These are phyloP conservation scores for Sternarchorhynchus goeldii DNA, from an alignment of 2,797 vertebrate species.

Conservation along the genomic window DNA sequence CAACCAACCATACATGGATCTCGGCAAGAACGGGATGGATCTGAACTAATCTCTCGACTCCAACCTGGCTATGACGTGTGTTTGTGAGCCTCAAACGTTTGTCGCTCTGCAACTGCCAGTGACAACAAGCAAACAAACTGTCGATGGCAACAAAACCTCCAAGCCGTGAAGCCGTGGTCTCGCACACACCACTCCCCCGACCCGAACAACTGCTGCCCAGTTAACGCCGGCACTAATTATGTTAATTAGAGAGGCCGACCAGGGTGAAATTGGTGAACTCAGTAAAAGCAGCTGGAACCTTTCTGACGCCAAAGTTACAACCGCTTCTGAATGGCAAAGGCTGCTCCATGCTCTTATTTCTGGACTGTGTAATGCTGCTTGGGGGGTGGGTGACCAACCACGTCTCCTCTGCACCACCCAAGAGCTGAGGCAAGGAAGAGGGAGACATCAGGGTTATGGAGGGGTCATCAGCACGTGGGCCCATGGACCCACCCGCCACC, in stretches of 20 bases:
- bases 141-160: too few species aligned
- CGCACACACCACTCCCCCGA: background rate
- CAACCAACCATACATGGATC: background rate
- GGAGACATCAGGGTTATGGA: background rate
- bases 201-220: conserved; percentile 33
- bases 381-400: background rate
- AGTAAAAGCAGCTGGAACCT: conserved; percentile 51
- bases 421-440: background rate
- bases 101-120: conserved; percentile 6
- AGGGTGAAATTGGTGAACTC: conserved; percentile 41
- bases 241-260: conserved; percentile 30
- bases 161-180: background rate
- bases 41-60: conserved; percentile 2
- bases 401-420: background rate
- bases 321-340: background rate
- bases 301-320: conserved; percentile 15
- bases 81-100: background rate
- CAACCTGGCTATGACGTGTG: conserved; percentile 13
- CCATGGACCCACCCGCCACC: background rate
- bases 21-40: conserved; percentile 8
- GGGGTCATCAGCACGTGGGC: background rate
- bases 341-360: background rate
- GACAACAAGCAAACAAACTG: conserved; percentile 27
- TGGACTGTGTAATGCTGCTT: too few species aligned
- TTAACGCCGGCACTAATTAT: conserved; percentile 19